A percentile compares a stretch with the other conserved stretches of the same genome.
Evolutionary conservation across 53 echinoderm and acorn worm genomes (phyloP).

Genomic region (Holothuria scabra): DNA sequence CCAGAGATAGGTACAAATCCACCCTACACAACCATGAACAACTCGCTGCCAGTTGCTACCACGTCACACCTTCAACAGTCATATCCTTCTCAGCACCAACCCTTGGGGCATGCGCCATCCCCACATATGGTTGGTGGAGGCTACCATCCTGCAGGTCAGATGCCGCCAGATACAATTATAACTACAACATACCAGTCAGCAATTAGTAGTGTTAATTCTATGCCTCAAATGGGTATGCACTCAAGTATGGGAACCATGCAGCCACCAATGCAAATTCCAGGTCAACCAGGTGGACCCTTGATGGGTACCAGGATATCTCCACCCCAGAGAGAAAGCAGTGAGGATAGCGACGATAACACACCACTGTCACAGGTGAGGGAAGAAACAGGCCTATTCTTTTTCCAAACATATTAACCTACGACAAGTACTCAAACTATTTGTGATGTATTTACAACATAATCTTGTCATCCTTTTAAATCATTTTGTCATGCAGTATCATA

Average conservation of each 20-base stretch:
- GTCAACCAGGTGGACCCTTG: slow-evolving; percentile 60
- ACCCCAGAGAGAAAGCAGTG: slow-evolving; percentile 92
- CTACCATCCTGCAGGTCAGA: slow-evolving; percentile 57
- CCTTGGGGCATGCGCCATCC: slow-evolving; percentile 61
- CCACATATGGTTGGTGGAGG: slow-evolving; percentile 51
- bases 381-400: not conserved
- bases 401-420: too few species aligned
- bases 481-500: too few species aligned
- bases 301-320: slow-evolving; percentile 66
- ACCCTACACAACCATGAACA: slow-evolving; percentile 57
- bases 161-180: slow-evolving; percentile 51
- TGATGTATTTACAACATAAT: too few species aligned
- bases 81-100: slow-evolving; percentile 53
- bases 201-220: slow-evolving; percentile 74
- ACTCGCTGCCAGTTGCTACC: slow-evolving; percentile 50
- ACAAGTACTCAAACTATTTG: too few species aligned
- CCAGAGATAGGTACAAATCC: slow-evolving; percentile 58
- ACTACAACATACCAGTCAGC: slow-evolving; percentile 85
- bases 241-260: slow-evolving; percentile 66
- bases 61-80: slow-evolving; percentile 77
- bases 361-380: slow-evolving; percentile 67
- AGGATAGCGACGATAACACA: slow-evolving; percentile 98
- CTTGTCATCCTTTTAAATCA: too few species aligned
- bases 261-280: slow-evolving; percentile 64
- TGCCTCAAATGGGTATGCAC: slow-evolving; percentile 77